phyloP scores from a whole-genome alignment of 2,113 vertebrate species.

The Coreoperca whiteheadi region DNA sequence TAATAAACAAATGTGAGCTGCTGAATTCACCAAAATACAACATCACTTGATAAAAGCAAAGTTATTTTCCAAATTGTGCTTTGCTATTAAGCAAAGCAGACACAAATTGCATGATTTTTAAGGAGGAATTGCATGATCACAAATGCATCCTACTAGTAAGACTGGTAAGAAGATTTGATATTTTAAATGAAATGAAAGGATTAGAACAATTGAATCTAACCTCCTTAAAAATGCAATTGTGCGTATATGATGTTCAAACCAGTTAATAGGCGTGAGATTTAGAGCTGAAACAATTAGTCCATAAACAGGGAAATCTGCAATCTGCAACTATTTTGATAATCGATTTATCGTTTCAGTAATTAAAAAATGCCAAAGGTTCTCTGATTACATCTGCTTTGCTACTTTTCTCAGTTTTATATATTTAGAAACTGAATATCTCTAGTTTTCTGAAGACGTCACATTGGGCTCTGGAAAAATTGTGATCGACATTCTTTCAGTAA shows the following conservation, averaged over 20 bases:
- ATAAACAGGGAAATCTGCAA: background rate
- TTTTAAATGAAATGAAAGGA: background rate
- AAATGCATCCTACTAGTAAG: too few relatives aligned
- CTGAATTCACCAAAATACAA: background rate
- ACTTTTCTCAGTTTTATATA: background rate
- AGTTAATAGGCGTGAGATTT: background rate
- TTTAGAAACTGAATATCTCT: background rate
- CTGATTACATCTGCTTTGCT: background rate
- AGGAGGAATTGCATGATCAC: too few relatives aligned
- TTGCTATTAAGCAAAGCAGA: background rate
- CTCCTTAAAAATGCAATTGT: background rate
- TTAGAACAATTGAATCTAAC: background rate
- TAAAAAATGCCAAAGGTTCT: background rate
- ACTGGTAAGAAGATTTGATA: too few relatives aligned
- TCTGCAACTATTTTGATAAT: background rate
- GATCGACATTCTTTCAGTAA: too few relatives aligned
- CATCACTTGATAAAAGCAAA: background rate
- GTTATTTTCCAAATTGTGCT: background rate
- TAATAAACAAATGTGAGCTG: background rate
- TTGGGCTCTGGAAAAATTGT: too few relatives aligned
- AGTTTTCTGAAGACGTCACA: background rate
- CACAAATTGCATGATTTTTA: background rate
- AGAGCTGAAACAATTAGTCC: background rate
- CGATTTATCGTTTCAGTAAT: background rate
- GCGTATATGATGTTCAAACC: background rate